These are phyloP conservation scores for Cremastinae sp. DNA, from an alignment of 2,888 invertebrate genomes.

Conservation along the genomic window DNA sequence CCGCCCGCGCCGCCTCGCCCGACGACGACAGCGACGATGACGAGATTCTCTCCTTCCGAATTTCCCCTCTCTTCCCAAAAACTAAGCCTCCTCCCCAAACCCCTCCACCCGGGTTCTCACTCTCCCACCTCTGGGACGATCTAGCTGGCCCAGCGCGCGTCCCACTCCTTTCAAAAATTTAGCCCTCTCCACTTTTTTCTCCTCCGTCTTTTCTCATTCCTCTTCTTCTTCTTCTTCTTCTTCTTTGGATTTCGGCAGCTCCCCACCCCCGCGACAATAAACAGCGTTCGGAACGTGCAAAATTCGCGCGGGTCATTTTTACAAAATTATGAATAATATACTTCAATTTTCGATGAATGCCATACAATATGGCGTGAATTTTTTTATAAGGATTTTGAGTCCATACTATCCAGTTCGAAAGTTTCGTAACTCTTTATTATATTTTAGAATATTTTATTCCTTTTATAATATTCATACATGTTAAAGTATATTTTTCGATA, in stretches of 20 bases:
- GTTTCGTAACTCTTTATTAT: too few relatives aligned
- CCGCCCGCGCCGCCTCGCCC: conserved; percentile 62
- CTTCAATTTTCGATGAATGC: too few relatives aligned
- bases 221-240: conserved; percentile 59
- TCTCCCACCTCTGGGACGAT: conserved; percentile 65
- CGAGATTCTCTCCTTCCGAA: conserved; percentile 41
- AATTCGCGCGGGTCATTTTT: conserved; percentile 57
- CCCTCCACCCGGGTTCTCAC: conserved; percentile 63
- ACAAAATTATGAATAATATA: conserved; percentile 78
- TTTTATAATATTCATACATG: too few relatives aligned
- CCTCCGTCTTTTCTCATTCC: conserved; percentile 61
- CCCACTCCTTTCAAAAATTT: conserved; percentile 59
- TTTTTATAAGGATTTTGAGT: too few relatives aligned
- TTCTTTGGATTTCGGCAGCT: conserved; percentile 10
- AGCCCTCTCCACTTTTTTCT: conserved; percentile 58
- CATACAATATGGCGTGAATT: too few relatives aligned
- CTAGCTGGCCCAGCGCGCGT: conserved; percentile 50
- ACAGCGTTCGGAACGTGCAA: conserved; percentile 74
- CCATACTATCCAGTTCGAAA: too few relatives aligned
- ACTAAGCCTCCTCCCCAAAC: conserved; percentile 21
- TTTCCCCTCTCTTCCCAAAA: conserved; percentile 62
- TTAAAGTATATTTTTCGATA: too few relatives aligned
- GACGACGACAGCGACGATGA: conserved; percentile 13
- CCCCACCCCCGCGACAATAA: conserved; percentile 63
- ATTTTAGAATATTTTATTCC: too few relatives aligned